These are phyloP conservation scores for Protonemura montana DNA, from an alignment of 2,888 invertebrate genomes.

Conservation along the genomic window DNA sequence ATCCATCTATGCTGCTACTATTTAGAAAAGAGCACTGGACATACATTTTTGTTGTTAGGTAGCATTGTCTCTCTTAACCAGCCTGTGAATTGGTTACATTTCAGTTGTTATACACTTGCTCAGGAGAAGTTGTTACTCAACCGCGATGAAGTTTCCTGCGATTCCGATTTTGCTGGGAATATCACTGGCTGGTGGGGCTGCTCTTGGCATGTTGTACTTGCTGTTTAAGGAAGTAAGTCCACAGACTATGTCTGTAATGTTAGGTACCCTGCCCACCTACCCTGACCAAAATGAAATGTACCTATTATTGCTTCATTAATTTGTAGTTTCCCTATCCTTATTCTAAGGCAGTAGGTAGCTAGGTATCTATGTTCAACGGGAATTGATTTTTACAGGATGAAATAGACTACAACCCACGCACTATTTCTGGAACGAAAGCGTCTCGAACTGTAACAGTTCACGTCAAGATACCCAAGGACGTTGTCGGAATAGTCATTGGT, in stretches of 20 bases:
- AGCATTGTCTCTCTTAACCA: too few species aligned
- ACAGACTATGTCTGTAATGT: too few species aligned
- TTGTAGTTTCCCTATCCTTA: too few species aligned
- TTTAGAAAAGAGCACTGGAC: too few species aligned
- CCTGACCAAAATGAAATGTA: too few species aligned
- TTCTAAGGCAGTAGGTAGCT: too few species aligned
- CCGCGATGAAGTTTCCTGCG: background rate
- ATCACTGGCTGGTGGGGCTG: slow-evolving; percentile 17
- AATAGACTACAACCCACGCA: background rate
- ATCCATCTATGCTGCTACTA: too few species aligned
- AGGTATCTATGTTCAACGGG: background rate
- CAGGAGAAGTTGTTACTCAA: background rate
- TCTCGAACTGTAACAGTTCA: slow-evolving; percentile 50
- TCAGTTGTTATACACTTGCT: too few species aligned
- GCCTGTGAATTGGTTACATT: too few species aligned
- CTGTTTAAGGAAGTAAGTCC: background rate
- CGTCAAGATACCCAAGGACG: slow-evolving; percentile 56
- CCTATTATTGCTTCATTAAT: too few species aligned
- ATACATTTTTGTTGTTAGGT: too few species aligned
- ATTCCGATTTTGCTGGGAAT: background rate
- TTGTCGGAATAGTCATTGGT: slow-evolving; percentile 62
- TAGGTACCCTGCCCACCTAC: too few species aligned
- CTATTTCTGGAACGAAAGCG: slow-evolving; percentile 42
- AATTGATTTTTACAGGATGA: slow-evolving; percentile 19
- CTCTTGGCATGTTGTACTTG: background rate